Evolutionary conservation across 35 echinoderm and acorn worm species (phyloP).

Genomic region (Ptychodera flava): DNA sequence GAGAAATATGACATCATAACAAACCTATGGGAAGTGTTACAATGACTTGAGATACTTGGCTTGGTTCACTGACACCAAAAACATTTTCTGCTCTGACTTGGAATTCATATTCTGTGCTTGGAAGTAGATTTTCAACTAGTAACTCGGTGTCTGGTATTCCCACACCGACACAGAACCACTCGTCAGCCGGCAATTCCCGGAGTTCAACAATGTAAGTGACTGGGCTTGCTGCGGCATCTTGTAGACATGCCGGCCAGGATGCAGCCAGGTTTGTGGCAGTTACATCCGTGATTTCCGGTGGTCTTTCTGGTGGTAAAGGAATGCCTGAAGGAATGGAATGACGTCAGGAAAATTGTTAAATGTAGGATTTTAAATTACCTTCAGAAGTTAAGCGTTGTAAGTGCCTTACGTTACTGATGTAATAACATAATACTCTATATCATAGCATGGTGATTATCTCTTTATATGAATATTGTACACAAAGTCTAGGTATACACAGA

Average conservation of each 20-base stretch:
- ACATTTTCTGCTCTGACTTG: constrained; percentile 68
- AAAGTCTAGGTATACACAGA: no score
- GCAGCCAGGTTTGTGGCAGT: not conserved
- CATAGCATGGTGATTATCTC: no score
- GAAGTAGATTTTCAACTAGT: constrained; percentile 46
- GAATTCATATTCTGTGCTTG: constrained; percentile 53
- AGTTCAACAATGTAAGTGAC: not conserved
- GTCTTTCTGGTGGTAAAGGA: not conserved
- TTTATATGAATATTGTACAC: no score
- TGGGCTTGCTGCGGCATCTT: not conserved
- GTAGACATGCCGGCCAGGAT: not conserved
- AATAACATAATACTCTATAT: no score
- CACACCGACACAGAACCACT: not conserved
- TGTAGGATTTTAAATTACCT: no score
- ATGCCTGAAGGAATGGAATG: not conserved
- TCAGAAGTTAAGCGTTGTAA: no score
- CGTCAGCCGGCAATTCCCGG: not conserved
- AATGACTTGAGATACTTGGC: constrained; percentile 23
- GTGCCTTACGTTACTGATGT: no score
- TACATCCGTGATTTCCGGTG: not conserved
- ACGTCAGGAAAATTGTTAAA: no score
- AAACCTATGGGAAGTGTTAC: not conserved
- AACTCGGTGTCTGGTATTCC: not conserved
- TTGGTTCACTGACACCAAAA: constrained; percentile 75
- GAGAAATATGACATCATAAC: no score